Conservation (phyloP, 2,113 vertebrate species). For the Candoia aspera region DNA sequence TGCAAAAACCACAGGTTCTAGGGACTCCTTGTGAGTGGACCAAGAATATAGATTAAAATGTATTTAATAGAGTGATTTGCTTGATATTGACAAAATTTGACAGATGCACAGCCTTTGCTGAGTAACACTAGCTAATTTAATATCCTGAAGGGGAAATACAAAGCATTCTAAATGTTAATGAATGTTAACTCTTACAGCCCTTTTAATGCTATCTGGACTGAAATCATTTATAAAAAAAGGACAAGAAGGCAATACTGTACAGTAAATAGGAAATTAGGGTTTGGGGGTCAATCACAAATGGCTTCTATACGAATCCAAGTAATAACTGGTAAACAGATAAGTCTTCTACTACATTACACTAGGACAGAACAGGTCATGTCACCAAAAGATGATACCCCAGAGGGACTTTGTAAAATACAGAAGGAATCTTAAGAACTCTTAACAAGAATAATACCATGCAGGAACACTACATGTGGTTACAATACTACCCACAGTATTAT, state of each 20-base stretch:
- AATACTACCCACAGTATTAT: conserved; percentile 29
- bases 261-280: conserved; percentile 62
- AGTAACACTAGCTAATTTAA: conserved; percentile 64
- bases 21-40: conserved; percentile 48
- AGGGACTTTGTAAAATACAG: conserved; percentile 36
- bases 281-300: conserved; percentile 51
- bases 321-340: conserved; percentile 70
- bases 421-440: conserved; percentile 35
- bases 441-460: conserved; percentile 45
- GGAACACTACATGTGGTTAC: conserved; percentile 6
- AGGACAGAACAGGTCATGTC: conserved; percentile 53
- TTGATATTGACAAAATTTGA: conserved; percentile 62
- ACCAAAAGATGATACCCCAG: conserved; percentile 55
- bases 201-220: conserved; percentile 41
- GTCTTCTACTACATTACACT: conserved; percentile 41
- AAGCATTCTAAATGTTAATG: conserved; percentile 60
- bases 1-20: conserved; percentile 43
- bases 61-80: conserved; percentile 60
- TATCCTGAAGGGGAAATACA: conserved; percentile 49
- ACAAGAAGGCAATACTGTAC: conserved; percentile 51
- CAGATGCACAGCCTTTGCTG: conserved; percentile 59
- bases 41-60: conserved; percentile 46
- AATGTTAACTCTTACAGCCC: conserved; percentile 50
- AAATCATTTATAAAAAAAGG: conserved; percentile 55
- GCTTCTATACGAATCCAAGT: conserved; percentile 51